Conservation (phyloP, 2,888 invertebrate genomes). For the Euplexia lucipara region DNA sequence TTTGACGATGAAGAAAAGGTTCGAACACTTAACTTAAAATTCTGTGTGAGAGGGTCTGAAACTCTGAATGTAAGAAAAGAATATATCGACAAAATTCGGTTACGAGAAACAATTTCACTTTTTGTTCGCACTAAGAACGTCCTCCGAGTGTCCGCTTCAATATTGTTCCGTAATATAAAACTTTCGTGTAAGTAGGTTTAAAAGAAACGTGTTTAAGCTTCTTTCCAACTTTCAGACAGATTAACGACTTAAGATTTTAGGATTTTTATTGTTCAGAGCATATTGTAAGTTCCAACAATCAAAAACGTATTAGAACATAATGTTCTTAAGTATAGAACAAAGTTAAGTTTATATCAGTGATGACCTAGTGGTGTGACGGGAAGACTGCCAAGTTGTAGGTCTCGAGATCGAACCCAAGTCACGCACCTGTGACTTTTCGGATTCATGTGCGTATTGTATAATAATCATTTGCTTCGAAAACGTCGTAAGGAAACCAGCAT, state of each 20-base stretch:
- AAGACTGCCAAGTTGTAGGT: too few relatives aligned
- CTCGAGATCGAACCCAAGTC: too few relatives aligned
- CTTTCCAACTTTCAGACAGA: neutral
- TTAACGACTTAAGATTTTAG: slow-evolving; percentile 1
- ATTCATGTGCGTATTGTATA: too few relatives aligned
- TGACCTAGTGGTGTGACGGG: too few relatives aligned
- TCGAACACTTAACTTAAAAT: slow-evolving; percentile 23
- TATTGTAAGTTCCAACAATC: neutral
- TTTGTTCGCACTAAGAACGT: slow-evolving; percentile 19
- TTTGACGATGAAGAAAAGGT: slow-evolving; percentile 13
- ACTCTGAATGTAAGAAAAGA: neutral
- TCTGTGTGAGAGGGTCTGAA: neutral
- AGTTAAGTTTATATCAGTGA: too few relatives aligned
- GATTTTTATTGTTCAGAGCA: neutral
- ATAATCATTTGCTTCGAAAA: too few relatives aligned
- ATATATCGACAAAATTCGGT: slow-evolving; percentile 29
- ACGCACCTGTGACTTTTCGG: too few relatives aligned
- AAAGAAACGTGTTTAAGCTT: slow-evolving; percentile 12
- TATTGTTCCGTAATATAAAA: slow-evolving; percentile 39
- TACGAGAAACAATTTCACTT: slow-evolving; percentile 30
- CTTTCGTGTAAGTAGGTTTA: slow-evolving; percentile 11
- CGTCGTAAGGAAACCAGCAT: too few relatives aligned
- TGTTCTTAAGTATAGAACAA: neutral
- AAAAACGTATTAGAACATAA: neutral
- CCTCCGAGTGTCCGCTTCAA: slow-evolving; percentile 37